Conservation (phyloP, 2,113 vertebrate genomes). For the Anarhynchus alexandrinus region DNA sequence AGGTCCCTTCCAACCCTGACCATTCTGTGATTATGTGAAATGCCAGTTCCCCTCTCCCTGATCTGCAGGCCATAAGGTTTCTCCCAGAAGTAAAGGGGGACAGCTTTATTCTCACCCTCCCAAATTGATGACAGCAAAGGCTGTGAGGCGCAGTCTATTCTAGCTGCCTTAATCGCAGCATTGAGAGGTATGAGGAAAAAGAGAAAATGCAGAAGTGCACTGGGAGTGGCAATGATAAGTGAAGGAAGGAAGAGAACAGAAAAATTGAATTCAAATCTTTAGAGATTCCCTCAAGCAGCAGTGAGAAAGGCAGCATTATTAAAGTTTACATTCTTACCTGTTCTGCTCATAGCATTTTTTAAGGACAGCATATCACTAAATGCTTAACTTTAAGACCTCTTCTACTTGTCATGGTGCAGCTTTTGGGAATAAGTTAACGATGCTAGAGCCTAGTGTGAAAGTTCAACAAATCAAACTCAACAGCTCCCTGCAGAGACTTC, state of each 20-base stretch:
- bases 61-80: background rate
- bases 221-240: background rate
- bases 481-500: background rate
- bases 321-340: background rate
- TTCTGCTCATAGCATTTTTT: background rate
- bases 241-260: background rate
- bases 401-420: background rate
- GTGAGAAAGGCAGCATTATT: background rate
- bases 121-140: background rate
- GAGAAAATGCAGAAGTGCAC: background rate
- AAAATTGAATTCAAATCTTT: background rate
- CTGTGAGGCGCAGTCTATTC: background rate
- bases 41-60: background rate
- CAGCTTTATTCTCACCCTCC: background rate
- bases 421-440: background rate
- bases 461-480: background rate
- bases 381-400: background rate
- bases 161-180: background rate
- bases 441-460: background rate
- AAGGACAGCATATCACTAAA: background rate
- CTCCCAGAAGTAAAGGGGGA: background rate
- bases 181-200: background rate
- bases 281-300: background rate
- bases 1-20: no score
- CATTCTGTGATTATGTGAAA: background rate